phyloP scores from a whole-genome alignment of 1,140 invertebrate species.

The Portunus trituberculatus region DNA sequence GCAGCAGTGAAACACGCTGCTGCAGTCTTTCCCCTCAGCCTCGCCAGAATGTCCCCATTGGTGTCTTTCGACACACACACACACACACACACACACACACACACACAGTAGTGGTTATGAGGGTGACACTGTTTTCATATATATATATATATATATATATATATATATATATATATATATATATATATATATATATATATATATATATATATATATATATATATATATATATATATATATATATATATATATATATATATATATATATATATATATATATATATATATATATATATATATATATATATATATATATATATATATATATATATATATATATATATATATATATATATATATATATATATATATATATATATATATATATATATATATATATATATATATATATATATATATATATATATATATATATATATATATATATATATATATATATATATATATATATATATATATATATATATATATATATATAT shows the following conservation, averaged over 20 bases:
- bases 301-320: not conserved
- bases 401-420: not conserved
- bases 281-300: not conserved
- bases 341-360: not conserved
- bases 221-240: not conserved
- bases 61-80: not conserved
- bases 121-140: too few species aligned
- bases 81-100: slow-evolving; percentile 27
- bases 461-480: not conserved
- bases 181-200: not conserved
- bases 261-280: not conserved
- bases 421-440: not conserved
- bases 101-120: not conserved
- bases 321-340: not conserved
- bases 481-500: not conserved
- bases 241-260: not conserved
- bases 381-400: not conserved
- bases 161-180: not conserved
- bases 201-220: not conserved
- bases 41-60: not conserved
- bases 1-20: not conserved
- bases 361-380: not conserved
- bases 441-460: not conserved
- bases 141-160: not conserved
- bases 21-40: not conserved